phyloP scores from a whole-genome alignment of 1,140 invertebrate species.

The Gonatopus flavifemur region DNA sequence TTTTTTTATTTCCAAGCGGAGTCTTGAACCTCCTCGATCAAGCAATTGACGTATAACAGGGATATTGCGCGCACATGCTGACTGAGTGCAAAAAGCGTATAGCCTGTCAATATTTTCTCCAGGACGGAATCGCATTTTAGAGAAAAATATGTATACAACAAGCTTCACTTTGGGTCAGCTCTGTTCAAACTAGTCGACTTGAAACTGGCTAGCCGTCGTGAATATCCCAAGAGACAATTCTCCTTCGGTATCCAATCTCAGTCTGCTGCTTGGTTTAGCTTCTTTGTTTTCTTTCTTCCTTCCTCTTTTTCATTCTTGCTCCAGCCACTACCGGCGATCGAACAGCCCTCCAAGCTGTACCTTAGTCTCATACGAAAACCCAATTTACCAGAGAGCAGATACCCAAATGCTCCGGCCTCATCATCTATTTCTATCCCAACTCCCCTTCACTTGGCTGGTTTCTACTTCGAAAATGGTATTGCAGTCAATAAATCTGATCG shows the following conservation, averaged over 20 bases:
- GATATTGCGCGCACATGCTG: background rate
- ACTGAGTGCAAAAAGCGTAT: slow-evolving; percentile 12
- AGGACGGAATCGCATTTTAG: too few species aligned
- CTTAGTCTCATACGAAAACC: slow-evolving; percentile 24
- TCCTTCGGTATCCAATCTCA: slow-evolving; percentile 45
- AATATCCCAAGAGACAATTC: slow-evolving; percentile 37
- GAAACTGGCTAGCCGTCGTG: slow-evolving; percentile 6
- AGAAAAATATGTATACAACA: slow-evolving; percentile 36
- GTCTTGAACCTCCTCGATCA: too few species aligned
- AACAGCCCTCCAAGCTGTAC: slow-evolving; percentile 19
- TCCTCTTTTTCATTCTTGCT: background rate
- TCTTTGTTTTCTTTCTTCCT: slow-evolving; percentile 18
- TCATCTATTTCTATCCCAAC: background rate
- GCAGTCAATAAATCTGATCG: slow-evolving; percentile 29
- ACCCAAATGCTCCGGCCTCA: background rate
- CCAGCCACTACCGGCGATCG: too few species aligned
- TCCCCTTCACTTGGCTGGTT: background rate
- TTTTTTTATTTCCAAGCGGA: too few species aligned
- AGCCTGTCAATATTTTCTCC: too few species aligned
- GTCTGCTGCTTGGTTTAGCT: slow-evolving; percentile 19
- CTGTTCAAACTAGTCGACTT: too few species aligned
- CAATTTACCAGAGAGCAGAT: slow-evolving; percentile 33
- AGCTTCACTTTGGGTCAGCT: too few species aligned
- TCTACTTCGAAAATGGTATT: slow-evolving; percentile 5
- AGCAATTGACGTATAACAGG: too few species aligned